These are phyloP conservation scores for Aldrovandia affinis DNA, from an alignment of 2,797 vertebrate genomes.

Conservation along the genomic window DNA sequence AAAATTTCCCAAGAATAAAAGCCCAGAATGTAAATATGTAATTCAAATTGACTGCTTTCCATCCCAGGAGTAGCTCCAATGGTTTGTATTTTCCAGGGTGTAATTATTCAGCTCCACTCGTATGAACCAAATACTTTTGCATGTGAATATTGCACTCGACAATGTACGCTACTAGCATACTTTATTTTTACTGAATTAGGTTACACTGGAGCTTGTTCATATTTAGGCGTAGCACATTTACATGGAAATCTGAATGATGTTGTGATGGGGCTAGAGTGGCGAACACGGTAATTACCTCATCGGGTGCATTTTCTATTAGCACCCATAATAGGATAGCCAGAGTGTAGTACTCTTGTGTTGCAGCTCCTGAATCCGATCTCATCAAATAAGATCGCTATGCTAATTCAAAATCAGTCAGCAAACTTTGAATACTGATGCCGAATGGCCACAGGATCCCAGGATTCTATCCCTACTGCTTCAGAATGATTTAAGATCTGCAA, in stretches of 20 bases:
- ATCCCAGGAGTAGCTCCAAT: background rate
- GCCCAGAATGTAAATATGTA: background rate
- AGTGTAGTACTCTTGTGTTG: background rate
- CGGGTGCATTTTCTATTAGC: background rate
- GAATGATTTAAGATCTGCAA: background rate
- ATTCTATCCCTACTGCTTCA: background rate
- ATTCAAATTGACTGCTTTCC: background rate
- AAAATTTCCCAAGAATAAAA: background rate
- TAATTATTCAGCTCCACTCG: background rate
- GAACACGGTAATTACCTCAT: background rate
- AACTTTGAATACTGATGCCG: background rate
- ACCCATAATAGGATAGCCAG: background rate
- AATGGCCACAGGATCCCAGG: background rate
- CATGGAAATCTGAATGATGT: background rate
- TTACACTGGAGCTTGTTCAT: background rate
- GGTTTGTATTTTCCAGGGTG: slow-evolving; percentile 1
- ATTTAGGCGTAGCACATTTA: background rate
- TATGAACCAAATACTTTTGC: background rate
- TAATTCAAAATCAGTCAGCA: background rate
- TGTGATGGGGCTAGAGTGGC: background rate
- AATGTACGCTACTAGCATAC: background rate
- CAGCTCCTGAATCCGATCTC: background rate
- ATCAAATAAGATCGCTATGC: background rate
- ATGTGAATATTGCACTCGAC: background rate
- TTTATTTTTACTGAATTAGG: background rate